These are phyloP conservation scores for Phallusia fumigata DNA, from an alignment of 23 tunicate species.

Conservation along the genomic window DNA sequence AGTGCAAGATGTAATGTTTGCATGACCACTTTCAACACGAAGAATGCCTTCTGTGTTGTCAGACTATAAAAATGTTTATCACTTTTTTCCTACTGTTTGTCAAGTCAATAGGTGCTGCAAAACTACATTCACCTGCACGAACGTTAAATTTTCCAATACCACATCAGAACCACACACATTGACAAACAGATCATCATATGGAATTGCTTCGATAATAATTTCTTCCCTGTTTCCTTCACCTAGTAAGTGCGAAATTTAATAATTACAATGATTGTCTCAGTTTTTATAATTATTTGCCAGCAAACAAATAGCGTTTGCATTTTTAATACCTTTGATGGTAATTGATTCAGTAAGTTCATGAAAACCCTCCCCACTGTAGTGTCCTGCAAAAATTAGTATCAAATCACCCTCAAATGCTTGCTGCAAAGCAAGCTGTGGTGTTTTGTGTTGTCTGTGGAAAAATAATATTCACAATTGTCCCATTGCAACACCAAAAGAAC, in stretches of 20 bases:
- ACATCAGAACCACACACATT: conserved; percentile 72
- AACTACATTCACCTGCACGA: conserved; percentile 53
- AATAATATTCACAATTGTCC: neutral
- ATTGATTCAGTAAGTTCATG: conserved; percentile 90
- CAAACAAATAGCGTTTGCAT: neutral
- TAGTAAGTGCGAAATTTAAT: neutral
- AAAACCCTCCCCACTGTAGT: conserved; percentile 88
- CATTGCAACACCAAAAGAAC: neutral
- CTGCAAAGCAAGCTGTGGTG: conserved; percentile 70
- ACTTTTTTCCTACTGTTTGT: neutral
- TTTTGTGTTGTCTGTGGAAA: conserved; percentile 69
- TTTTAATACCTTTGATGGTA: conserved; percentile 72
- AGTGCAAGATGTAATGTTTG: conserved; percentile 45
- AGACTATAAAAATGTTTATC: conserved; percentile 42
- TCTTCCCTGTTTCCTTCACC: conserved; percentile 83
- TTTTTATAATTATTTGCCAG: neutral
- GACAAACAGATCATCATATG: conserved; percentile 80
- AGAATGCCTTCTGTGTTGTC: conserved; percentile 91
- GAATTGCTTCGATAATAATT: conserved; percentile 73
- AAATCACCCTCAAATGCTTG: conserved; percentile 80
- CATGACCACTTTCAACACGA: conserved; percentile 91
- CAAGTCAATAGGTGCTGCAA: neutral
- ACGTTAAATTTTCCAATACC: conserved; percentile 71
- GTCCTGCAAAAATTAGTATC: conserved; percentile 78
- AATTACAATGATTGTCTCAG: too few species aligned